Evolutionary conservation across 2,113 vertebrate genomes (phyloP), one percentile per base, ranked within the genome.

Genomic region (Gasterosteus aculeatus): DNA sequence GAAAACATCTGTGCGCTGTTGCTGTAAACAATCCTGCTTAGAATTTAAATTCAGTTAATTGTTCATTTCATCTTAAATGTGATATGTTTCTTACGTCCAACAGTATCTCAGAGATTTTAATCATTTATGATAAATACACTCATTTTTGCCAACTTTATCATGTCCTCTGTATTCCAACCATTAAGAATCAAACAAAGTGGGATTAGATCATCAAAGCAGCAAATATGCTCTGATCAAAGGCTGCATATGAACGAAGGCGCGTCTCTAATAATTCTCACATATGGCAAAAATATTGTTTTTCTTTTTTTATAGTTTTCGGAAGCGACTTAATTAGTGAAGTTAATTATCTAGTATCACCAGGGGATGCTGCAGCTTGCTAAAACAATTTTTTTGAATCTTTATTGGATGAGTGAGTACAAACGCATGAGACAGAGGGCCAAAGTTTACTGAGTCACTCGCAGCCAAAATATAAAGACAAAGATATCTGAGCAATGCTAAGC

Each of bases 111-210:
- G 14, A 16, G 7, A 0, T 42, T 22, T 29, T 22, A 46, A 12
- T 44, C 38, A 4, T 29, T 26, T 57, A 10, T 58, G 51, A 56
- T 44, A 16, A n/a, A 54, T 53, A n/a, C 53, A 12, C 22, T 58
- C 3, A 38, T 14, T n/a, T 14, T 58, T 31, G 15, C 39, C 33
- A 9, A 46, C 68, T 44, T 33, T 16, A 7, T 22, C 1, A 46
- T n/a, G n/a, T 11, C n/a, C 9, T 42, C 9, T 57, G 35, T 56
- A 11, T 51, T 60, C 18, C 29, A 31, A 26, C 3, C 5, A 5
- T 7, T 57, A 10, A 57, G 29, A 64, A 64, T 39, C 19, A 4
- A 71, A 42, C 53, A 71, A 58, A 65, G 61, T 59, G 7, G 31
- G 19, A 69, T 51, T 26, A 22, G 12, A 41, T 38, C 10, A 56